phyloP scores from a whole-genome alignment of 2,113 vertebrate genomes.

The Mormyrus iriodes region DNA sequence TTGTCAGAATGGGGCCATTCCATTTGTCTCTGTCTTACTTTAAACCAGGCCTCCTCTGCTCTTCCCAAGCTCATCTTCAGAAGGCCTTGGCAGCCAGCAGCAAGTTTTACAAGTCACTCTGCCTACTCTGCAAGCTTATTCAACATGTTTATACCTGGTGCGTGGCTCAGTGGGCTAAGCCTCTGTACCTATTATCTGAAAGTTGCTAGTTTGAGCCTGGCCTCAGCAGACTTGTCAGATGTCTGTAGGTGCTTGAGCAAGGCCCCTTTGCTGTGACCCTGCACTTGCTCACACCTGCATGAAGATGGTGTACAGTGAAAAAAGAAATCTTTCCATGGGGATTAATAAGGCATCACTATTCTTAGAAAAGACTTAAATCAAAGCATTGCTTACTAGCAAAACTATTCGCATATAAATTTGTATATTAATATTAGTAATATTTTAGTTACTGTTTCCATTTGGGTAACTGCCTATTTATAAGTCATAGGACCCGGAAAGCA shows the following conservation, averaged over 20 bases:
- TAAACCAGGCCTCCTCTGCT: neutral
- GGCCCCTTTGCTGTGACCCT: neutral
- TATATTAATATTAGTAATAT: neutral
- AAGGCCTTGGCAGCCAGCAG: neutral
- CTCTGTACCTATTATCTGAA: neutral
- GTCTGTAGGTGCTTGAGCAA: neutral
- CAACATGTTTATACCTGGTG: neutral
- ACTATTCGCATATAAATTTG: neutral
- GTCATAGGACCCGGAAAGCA: neutral
- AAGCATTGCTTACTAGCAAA: neutral
- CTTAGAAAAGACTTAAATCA: neutral
- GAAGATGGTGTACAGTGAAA: neutral
- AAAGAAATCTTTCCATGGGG: neutral
- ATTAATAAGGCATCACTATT: neutral
- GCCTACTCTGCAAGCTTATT: neutral
- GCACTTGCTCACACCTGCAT: neutral
- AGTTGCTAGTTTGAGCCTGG: neutral
- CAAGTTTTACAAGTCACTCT: neutral
- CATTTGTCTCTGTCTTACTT: neutral
- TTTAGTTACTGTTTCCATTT: neutral
- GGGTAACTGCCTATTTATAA: neutral
- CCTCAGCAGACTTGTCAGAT: neutral
- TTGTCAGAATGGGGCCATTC: constrained; percentile 10
- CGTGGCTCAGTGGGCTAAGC: neutral
- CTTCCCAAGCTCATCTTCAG: neutral